Conservation (phyloP, 2,888 invertebrate species). For the Linnaemya vulpina region DNA sequence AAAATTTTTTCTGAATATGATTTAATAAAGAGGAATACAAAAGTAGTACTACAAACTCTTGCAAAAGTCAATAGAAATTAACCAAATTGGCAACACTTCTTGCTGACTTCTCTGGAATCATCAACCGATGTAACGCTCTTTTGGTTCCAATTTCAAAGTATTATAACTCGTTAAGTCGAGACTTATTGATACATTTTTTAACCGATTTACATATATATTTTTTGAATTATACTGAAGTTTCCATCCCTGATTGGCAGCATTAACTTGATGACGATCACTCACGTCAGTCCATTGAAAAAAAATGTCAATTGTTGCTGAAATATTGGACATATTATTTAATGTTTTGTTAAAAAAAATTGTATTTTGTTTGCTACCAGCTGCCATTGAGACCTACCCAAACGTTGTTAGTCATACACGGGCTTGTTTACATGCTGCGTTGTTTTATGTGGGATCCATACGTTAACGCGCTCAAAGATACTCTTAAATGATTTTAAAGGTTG, state of each 20-base stretch:
- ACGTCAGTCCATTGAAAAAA: constrained; percentile 5
- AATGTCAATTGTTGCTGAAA: constrained; percentile 40
- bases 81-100: too few relatives aligned
- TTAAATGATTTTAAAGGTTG: constrained; percentile 43
- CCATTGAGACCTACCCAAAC: constrained; percentile 64
- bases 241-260: not conserved
- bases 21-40: too few relatives aligned
- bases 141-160: too few relatives aligned
- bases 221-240: not conserved
- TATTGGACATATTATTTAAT: constrained; percentile 28
- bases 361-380: constrained; percentile 6
- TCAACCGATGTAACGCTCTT: too few relatives aligned
- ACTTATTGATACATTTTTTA: too few relatives aligned
- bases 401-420: constrained; percentile 24
- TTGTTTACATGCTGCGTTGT: constrained; percentile 1
- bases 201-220: not conserved
- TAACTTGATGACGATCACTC: constrained; percentile 16
- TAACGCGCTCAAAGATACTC: not conserved
- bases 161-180: too few relatives aligned
- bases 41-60: too few relatives aligned
- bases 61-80: too few relatives aligned
- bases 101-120: too few relatives aligned
- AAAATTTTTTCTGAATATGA: too few relatives aligned
- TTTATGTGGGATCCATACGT: constrained; percentile 45
- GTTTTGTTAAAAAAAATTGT: not conserved